phyloP scores from a whole-genome alignment of 2,888 invertebrate genomes.

The Mimas tiliae region DNA sequence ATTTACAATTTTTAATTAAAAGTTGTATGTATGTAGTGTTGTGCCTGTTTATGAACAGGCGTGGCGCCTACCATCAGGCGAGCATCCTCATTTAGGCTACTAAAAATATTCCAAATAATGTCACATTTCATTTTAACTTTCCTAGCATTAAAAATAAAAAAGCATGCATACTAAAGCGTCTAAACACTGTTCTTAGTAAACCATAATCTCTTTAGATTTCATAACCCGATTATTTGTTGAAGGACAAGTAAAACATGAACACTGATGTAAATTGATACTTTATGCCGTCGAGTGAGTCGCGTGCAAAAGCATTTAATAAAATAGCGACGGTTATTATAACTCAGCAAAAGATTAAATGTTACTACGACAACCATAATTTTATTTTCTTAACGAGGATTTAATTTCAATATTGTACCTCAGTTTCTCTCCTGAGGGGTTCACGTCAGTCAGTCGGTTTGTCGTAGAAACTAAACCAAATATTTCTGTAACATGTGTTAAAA shows the following conservation, averaged over 20 bases:
- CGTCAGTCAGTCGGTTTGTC: too few species aligned
- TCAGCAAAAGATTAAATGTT: conserved; percentile 13
- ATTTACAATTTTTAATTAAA: too few species aligned
- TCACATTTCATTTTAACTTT: neutral
- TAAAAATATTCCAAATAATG: neutral
- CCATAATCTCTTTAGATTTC: conserved; percentile 8
- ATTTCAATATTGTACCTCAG: neutral
- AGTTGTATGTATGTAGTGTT: too few species aligned
- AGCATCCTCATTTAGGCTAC: too few species aligned
- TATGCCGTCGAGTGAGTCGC: conserved; percentile 7
- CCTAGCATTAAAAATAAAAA: neutral
- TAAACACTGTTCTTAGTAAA: neutral
- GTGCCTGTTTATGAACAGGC: too few species aligned
- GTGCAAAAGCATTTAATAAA: conserved; percentile 21
- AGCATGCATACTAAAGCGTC: conserved; percentile 10
- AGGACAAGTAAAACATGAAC: conserved; percentile 22
- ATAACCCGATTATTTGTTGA: conserved; percentile 18
- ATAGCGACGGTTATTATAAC: conserved; percentile 17
- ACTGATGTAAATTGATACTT: conserved; percentile 19
- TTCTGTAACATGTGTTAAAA: too few species aligned
- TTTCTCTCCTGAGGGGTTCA: too few species aligned
- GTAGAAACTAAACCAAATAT: too few species aligned
- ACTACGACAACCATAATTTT: neutral
- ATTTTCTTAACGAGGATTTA: neutral
- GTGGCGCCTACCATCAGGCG: too few species aligned